These are phyloP conservation scores for Nematopogon swammerdamellus DNA, from an alignment of 2,888 invertebrate species.

Conservation along the genomic window DNA sequence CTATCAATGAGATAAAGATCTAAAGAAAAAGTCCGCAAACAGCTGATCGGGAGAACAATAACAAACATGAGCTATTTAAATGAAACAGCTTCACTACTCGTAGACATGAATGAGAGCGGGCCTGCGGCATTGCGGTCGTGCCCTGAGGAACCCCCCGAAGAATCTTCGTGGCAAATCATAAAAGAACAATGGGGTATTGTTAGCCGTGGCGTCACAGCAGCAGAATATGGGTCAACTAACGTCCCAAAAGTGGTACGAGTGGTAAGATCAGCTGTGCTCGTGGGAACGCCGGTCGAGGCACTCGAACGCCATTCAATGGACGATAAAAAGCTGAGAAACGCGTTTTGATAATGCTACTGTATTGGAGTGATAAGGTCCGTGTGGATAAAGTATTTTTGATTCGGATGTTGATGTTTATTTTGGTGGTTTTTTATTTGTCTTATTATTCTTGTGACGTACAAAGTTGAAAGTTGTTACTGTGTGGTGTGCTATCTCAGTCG, in stretches of 20 bases:
- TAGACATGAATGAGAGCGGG: slow-evolving; percentile 49
- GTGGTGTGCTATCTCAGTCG: too few species aligned
- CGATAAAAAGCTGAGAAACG: not conserved
- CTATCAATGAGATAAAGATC: slow-evolving; percentile 32
- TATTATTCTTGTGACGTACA: too few species aligned
- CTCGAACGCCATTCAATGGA: slow-evolving; percentile 1
- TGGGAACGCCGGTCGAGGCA: slow-evolving; percentile 23
- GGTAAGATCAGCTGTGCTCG: slow-evolving; percentile 40
- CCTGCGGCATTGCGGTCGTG: slow-evolving; percentile 13
- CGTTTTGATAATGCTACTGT: not conserved
- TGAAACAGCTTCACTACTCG: too few species aligned
- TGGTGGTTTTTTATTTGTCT: not conserved
- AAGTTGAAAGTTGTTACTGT: too few species aligned
- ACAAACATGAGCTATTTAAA: slow-evolving; percentile 48
- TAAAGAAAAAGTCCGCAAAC: slow-evolving; percentile 32
- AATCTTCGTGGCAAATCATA: slow-evolving; percentile 47
- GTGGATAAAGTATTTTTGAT: not conserved
- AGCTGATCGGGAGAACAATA: slow-evolving; percentile 44
- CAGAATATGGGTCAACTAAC: slow-evolving; percentile 47
- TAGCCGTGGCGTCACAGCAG: slow-evolving; percentile 43
- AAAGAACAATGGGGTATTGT: slow-evolving; percentile 56
- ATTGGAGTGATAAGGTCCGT: not conserved
- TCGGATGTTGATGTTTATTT: not conserved
- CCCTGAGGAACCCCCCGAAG: slow-evolving; percentile 41
- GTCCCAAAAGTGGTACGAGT: slow-evolving; percentile 40